Evolutionary conservation across 2,113 vertebrate genomes (phyloP), one percentile per base, ranked within the genome.

Genomic region (Hippocampus mohnikei): DNA sequence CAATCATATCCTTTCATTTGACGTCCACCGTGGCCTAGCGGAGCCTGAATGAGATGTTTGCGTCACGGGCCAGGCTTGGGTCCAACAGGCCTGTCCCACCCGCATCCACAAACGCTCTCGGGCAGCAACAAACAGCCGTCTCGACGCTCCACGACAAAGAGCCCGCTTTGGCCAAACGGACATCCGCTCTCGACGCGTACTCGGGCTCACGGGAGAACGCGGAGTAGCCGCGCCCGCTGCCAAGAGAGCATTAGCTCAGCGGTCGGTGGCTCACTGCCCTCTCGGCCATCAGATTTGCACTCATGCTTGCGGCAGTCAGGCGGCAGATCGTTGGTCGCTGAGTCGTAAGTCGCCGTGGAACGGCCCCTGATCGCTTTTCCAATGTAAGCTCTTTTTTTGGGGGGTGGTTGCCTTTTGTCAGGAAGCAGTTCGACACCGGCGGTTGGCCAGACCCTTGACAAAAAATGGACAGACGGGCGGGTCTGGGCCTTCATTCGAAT

Each of bases 211-310:
- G 27, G 33, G 58, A 20, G 58, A 29, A 18, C 20, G 27, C 29
- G 10, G 27, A 60, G 27, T 33, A 25, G 18, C 15, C 13, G 10
- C 7, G 61, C 50, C 42, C 21, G 75, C 72, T 75, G 71, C 79
- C 79, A 77, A 84, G 75, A 83, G 88, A 62, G 80, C 86, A 87
- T 88, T 87, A 88, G 80, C 75, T 66, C 64, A 27, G 70, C 73
- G 75, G 48, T 88, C 73, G 75, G 48, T 88, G 78, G 78, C 80
- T 55, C 73, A 74, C 37, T 23, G 69, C 41, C 70, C 83, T 60
- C 79, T 74, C 82, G 78, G 66, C 68, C 48, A 64, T 68, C 72
- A 76, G 69, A 59, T 27, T 79, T 73, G 75, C 27, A 77, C 66
- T 77, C 72, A 20, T 53, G 65, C 62, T 71, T 69, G 67, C 67